Evolutionary conservation across 2,888 invertebrate species (phyloP).

Genomic region (Mesopsocus fuscifrons): DNA sequence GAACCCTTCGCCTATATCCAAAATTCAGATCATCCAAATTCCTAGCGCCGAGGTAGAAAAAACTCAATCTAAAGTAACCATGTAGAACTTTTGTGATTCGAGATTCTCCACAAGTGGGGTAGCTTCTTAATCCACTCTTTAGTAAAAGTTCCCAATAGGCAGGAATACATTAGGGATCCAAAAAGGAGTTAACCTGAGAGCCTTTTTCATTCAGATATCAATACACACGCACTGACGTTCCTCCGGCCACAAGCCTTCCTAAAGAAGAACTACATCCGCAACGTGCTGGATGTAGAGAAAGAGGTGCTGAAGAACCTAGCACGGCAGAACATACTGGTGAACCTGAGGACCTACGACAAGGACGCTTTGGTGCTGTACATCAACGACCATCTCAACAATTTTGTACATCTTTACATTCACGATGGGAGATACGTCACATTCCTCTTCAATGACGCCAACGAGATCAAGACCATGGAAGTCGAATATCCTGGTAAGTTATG

Average conservation of each 20-base stretch:
- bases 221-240: slow-evolving; percentile 74
- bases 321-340: slow-evolving; percentile 63
- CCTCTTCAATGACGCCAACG: slow-evolving; percentile 62
- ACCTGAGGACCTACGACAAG: slow-evolving; percentile 69
- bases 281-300: slow-evolving; percentile 38
- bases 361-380: slow-evolving; percentile 72
- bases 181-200: no score
- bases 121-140: no score
- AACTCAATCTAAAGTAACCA: no score
- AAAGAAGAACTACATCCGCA: slow-evolving; percentile 55
- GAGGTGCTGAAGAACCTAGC: slow-evolving; percentile 50
- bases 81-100: no score
- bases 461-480: slow-evolving; percentile 60
- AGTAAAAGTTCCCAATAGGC: no score
- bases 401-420: slow-evolving; percentile 70
- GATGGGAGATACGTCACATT: slow-evolving; percentile 64
- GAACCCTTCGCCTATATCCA: no score
- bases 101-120: no score
- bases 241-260: slow-evolving; percentile 60
- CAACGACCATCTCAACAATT: slow-evolving; percentile 84
- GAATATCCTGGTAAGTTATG: slow-evolving; percentile 34
- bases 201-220: slow-evolving; percentile 79
- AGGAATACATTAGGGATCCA: no score
- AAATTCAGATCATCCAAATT: no score
- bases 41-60: no score